Evolutionary conservation across 2,113 vertebrate species (phyloP).

Genomic region (Neogobius melanostomus): DNA sequence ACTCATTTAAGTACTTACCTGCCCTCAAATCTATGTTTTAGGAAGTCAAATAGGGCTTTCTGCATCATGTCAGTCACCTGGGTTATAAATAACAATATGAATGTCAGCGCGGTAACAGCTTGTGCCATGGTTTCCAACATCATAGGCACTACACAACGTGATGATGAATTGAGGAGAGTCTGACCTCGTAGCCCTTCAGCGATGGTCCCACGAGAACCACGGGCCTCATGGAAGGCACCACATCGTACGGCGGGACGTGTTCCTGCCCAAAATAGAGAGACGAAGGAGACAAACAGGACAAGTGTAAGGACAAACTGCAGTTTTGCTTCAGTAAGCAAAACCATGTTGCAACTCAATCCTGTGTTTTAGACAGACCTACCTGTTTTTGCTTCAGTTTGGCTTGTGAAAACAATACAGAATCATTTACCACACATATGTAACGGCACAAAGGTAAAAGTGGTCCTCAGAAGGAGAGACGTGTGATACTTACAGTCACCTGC

Average conservation of each 20-base stretch:
- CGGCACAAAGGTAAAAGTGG: background rate
- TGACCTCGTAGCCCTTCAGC: conserved; percentile 95
- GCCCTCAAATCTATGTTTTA: conserved; percentile 96
- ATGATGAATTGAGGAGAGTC: conserved; percentile 44
- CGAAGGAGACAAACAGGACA: conserved; percentile 9
- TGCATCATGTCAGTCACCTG: conserved; percentile 99
- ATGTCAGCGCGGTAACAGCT: background rate
- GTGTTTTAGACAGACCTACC: conserved; percentile 75
- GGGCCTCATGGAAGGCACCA: conserved; percentile 96
- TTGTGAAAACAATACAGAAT: conserved; percentile 81
- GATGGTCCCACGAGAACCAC: conserved; percentile 96
- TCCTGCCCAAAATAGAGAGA: conserved; percentile 77
- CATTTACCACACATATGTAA: conserved; percentile 43
- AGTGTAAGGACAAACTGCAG: background rate
- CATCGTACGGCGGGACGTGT: conserved; percentile 91
- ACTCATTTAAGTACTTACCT: conserved; percentile 76
- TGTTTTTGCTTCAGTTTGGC: conserved; percentile 98
- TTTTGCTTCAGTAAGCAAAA: conserved; percentile 2
- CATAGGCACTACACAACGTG: background rate
- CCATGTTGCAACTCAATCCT: background rate
- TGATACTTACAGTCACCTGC: conserved; percentile 78
- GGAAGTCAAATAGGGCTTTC: conserved; percentile 96
- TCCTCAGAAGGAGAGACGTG: conserved; percentile 9
- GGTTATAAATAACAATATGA: background rate
- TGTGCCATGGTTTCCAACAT: background rate